A percentile compares a stretch with the other conserved stretches of the same genome.
phyloP scores from a whole-genome alignment of 37 sponge, comb jelly and placozoan species.

The Chondrosia reniformis region DNA sequence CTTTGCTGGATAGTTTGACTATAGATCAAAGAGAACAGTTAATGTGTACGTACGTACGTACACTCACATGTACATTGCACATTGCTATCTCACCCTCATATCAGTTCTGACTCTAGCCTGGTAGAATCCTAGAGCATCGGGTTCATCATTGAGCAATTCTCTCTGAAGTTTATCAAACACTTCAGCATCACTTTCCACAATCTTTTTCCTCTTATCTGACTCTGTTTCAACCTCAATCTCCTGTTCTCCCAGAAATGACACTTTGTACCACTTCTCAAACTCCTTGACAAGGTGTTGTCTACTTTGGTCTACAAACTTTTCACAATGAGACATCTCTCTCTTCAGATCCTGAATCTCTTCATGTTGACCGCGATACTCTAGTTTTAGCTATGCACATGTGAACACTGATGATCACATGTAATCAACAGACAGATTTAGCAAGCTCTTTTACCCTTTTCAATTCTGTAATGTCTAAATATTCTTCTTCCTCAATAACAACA shows the following conservation, averaged over 20 bases:
- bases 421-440: not conserved
- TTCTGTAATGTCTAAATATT: conserved; percentile 60
- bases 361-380: conserved; percentile 50
- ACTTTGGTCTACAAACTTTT: conserved; percentile 73
- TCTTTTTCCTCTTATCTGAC: not conserved
- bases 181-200: conserved; percentile 16
- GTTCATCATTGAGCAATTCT: conserved; percentile 44
- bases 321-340: conserved; percentile 69
- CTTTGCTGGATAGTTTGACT: no score
- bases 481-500: conserved; percentile 71
- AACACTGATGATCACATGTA: not conserved
- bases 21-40: no score
- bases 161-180: conserved; percentile 58
- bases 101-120: not conserved
- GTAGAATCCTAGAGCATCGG: not conserved
- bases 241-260: conserved; percentile 41
- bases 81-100: conserved; percentile 20
- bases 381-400: conserved; percentile 57
- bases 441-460: conserved; percentile 62
- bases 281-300: conserved; percentile 75
- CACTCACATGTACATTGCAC: no score
- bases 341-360: conserved; percentile 42
- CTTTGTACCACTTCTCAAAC: conserved; percentile 88
- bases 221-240: not conserved
- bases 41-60: no score